A percentile compares a stretch with the other conserved stretches of the same genome.
phyloP scores from a whole-genome alignment of 2,797 vertebrate genomes.

The Chanos chanos region DNA sequence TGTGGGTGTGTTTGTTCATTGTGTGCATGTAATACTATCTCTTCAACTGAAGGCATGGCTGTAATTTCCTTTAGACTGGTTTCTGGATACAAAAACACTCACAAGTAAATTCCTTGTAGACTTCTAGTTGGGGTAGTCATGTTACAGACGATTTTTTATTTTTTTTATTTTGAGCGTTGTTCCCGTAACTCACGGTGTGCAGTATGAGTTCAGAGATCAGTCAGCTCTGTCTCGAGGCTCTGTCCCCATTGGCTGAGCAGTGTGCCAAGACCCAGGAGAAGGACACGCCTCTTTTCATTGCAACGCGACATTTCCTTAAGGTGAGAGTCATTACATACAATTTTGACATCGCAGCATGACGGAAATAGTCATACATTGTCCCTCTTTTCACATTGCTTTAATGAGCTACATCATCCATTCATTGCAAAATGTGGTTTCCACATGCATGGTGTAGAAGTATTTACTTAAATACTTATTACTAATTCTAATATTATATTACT shows the following conservation, averaged over 20 bases:
- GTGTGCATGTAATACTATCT: neutral
- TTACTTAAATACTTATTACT: too few species aligned
- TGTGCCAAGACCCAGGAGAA: slow-evolving; percentile 96
- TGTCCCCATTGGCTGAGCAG: slow-evolving; percentile 94
- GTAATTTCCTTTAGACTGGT: neutral
- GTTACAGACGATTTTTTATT: neutral
- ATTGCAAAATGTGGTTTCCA: neutral
- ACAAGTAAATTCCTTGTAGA: neutral
- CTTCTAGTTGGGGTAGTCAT: neutral
- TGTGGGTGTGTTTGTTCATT: neutral
- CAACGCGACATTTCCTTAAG: slow-evolving; percentile 98
- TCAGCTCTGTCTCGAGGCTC: slow-evolving; percentile 93
- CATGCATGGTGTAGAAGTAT: too few species aligned
- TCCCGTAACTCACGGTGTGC: slow-evolving; percentile 66
- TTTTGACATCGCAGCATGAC: too few species aligned
- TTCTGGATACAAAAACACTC: neutral
- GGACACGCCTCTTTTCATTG: slow-evolving; percentile 90
- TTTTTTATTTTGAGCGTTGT: neutral
- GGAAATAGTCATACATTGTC: neutral
- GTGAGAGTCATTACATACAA: slow-evolving; percentile 60
- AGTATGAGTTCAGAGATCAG: slow-evolving; percentile 98
- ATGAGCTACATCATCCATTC: neutral
- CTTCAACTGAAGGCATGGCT: neutral
- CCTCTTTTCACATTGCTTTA: neutral
- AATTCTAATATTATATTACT: neutral